A percentile compares a stretch with the other conserved stretches of the same genome.
These are phyloP conservation scores for Agraylea sexmaculata DNA, from an alignment of 1,140 invertebrate species.

Conservation along the genomic window DNA sequence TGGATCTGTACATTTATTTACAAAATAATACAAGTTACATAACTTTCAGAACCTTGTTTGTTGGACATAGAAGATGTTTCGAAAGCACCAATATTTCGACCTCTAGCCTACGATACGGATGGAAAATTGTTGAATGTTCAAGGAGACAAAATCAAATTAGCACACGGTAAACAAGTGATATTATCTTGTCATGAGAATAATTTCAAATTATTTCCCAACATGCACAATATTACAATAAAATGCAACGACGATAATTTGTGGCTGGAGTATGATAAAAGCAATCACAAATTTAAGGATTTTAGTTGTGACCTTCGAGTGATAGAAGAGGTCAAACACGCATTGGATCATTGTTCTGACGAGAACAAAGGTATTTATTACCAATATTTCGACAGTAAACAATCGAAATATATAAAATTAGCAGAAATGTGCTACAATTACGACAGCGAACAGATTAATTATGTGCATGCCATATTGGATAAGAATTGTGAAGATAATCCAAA, in stretches of 20 bases:
- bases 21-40: neutral
- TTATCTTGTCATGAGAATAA: conserved; percentile 18
- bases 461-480: conserved; percentile 7
- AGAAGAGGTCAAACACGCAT: conserved; percentile 14
- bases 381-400: conserved; percentile 12
- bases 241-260: conserved; percentile 16
- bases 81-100: conserved; percentile 15
- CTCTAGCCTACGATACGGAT: conserved; percentile 12
- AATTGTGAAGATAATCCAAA: conserved; percentile 1
- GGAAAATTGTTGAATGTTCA: conserved; percentile 7
- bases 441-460: conserved; percentile 11
- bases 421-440: conserved; percentile 17
- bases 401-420: conserved; percentile 9
- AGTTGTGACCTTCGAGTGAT: conserved; percentile 16
- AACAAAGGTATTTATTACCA: conserved; percentile 10
- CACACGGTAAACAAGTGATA: conserved; percentile 6
- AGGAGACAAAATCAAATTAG: conserved; percentile 12
- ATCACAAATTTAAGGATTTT: conserved; percentile 12
- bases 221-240: conserved; percentile 9
- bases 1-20: neutral
- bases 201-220: conserved; percentile 13
- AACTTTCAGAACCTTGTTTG: conserved; percentile 18
- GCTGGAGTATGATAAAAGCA: conserved; percentile 3
- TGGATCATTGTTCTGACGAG: conserved; percentile 5
- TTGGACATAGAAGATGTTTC: conserved; percentile 10